Evolutionary conservation across 2,113 vertebrate genomes (phyloP).

Genomic region (Scopus umbretta): DNA sequence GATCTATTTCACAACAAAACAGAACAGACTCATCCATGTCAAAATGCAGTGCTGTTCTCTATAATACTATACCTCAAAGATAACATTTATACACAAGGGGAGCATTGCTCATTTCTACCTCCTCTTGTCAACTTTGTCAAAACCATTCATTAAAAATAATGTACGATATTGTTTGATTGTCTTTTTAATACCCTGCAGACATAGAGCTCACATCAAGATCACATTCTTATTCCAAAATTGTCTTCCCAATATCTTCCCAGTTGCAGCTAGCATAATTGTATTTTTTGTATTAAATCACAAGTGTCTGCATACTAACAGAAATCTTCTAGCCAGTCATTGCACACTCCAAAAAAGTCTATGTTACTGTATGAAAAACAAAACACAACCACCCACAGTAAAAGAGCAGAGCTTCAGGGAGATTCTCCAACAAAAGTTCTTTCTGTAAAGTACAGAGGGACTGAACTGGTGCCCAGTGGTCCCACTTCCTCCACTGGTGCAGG

Average conservation of each 20-base stretch:
- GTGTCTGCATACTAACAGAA: neutral
- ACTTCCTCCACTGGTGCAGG: neutral
- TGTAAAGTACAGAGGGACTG: neutral
- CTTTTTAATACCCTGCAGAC: neutral
- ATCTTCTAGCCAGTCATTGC: neutral
- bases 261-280: neutral
- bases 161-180: accelerated
- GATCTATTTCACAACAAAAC: neutral
- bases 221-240: neutral
- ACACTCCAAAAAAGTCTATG: accelerated
- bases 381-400: neutral
- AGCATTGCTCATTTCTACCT: neutral
- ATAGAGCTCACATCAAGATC: neutral
- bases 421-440: neutral
- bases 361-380: neutral
- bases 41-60: neutral
- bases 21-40: neutral
- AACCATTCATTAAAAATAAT: neutral
- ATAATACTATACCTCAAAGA: neutral
- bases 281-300: neutral
- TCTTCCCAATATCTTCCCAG: neutral
- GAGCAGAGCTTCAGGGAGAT: neutral
- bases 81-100: neutral
- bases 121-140: neutral
- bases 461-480: neutral